phyloP scores from a whole-genome alignment of 2,113 vertebrate genomes.

The Apaloderma vittatum region DNA sequence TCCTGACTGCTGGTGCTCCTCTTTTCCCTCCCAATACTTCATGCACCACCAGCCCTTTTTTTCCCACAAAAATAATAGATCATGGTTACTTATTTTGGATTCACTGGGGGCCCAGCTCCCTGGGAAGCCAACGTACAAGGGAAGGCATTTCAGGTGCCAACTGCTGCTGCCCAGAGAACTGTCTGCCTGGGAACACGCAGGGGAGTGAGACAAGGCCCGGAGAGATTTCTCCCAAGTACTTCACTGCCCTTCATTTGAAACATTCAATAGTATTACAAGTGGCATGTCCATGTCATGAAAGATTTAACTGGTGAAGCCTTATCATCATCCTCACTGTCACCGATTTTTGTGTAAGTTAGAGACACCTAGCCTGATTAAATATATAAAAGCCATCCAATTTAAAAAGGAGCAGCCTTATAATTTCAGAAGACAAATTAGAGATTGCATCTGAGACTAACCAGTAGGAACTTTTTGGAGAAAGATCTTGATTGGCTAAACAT shows the following conservation, averaged over 20 bases:
- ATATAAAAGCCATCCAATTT: background rate
- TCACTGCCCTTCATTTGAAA: background rate
- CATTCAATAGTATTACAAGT: background rate
- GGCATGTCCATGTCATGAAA: background rate
- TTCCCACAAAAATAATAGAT: background rate
- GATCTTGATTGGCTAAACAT: background rate
- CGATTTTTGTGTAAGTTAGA: background rate
- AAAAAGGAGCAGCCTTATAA: background rate
- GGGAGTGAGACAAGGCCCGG: background rate
- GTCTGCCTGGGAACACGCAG: background rate
- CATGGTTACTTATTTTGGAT: background rate
- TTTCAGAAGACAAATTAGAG: constrained; percentile 4
- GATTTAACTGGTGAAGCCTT: background rate
- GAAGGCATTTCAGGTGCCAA: background rate
- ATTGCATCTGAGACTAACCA: background rate
- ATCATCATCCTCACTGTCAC: background rate
- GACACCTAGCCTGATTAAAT: background rate
- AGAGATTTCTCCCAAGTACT: background rate
- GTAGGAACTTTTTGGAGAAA: background rate
- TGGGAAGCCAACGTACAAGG: fast-evolving
- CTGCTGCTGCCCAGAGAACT: background rate
- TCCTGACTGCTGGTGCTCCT: background rate
- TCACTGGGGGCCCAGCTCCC: fast-evolving
- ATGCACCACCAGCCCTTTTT: fast-evolving
- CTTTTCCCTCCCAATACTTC: background rate